These are phyloP conservation scores for Teleogryllus occipitalis DNA, from an alignment of 1,140 invertebrate genomes.

Conservation along the genomic window DNA sequence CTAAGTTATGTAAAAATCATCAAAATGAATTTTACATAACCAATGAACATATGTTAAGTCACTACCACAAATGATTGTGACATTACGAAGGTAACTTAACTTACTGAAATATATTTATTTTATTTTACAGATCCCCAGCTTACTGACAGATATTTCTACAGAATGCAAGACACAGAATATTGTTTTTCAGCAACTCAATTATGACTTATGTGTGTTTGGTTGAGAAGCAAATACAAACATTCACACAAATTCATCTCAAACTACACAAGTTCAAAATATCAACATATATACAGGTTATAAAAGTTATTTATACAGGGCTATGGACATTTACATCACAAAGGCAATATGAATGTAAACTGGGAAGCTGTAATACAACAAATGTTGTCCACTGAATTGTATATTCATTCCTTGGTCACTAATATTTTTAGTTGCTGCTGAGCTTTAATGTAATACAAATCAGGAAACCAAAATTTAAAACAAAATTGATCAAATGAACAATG, in stretches of 20 bases:
- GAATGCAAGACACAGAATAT: background rate
- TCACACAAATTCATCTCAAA: background rate
- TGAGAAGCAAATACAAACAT: background rate
- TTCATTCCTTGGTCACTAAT: too few species aligned
- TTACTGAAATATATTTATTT: background rate
- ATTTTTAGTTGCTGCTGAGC: background rate
- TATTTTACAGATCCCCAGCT: background rate
- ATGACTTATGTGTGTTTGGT: background rate
- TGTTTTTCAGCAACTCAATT: background rate
- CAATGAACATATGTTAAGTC: background rate
- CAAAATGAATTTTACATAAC: background rate
- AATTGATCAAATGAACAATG: background rate
- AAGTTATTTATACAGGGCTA: background rate
- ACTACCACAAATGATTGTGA: background rate
- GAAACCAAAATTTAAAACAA: background rate
- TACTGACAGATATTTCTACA: background rate
- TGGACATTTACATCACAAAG: background rate
- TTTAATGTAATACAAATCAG: background rate
- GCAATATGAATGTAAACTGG: background rate
- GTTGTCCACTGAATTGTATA: too few species aligned
- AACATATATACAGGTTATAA: background rate
- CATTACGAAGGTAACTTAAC: background rate
- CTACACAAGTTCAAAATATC: background rate
- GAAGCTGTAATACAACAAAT: background rate
- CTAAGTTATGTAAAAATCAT: background rate